Percentiles rank a stretch among this genome's conserved stretches.
Evolutionary conservation across 2,888 invertebrate genomes (phyloP).

Genomic region (Druceiella hillmani): DNA sequence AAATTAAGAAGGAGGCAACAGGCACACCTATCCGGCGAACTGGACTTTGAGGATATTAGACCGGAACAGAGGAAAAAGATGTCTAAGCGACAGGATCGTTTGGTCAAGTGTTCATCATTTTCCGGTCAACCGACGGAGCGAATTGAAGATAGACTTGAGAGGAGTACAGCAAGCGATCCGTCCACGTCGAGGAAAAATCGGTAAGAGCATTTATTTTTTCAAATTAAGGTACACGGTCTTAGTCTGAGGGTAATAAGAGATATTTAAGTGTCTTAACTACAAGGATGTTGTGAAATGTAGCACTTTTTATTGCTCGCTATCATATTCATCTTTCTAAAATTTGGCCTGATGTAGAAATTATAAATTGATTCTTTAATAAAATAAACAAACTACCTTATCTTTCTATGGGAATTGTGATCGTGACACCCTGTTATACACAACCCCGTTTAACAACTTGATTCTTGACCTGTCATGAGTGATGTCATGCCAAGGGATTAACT

Average conservation of each 20-base stretch:
- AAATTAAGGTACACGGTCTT: not conserved
- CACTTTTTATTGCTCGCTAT: not conserved
- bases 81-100: constrained; percentile 34
- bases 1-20: constrained; percentile 35
- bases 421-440: too few species aligned
- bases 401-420: too few species aligned
- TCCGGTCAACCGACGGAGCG: constrained; percentile 57
- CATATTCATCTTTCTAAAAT: not conserved
- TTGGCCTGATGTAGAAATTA: not conserved
- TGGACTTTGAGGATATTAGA: constrained; percentile 27
- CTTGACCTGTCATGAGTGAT: too few species aligned
- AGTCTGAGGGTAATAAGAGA: too few species aligned
- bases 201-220: constrained; percentile 28
- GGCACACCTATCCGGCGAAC: constrained; percentile 24
- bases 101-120: constrained; percentile 72
- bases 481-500: too few species aligned
- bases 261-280: too few species aligned
- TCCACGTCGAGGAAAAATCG: constrained; percentile 53
- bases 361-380: too few species aligned
- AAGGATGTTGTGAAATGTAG: too few species aligned
- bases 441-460: too few species aligned
- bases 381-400: too few species aligned
- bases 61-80: constrained; percentile 27
- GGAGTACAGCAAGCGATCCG: constrained; percentile 60
- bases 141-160: constrained; percentile 52